Conservation (phyloP, 2,113 vertebrate genomes). For the Ovis canadensis region DNA sequence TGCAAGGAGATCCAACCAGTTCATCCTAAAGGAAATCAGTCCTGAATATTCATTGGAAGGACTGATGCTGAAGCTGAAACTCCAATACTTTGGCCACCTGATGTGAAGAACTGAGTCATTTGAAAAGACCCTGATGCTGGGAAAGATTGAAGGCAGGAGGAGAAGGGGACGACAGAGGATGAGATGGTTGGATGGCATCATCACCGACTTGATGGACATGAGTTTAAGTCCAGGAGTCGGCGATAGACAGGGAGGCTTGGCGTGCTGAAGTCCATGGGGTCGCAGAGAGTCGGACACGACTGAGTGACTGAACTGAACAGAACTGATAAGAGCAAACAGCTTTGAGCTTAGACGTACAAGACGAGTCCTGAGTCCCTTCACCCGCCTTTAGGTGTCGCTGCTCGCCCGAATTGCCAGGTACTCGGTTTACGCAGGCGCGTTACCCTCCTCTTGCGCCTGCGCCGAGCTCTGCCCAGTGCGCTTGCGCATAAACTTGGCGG, state of each 20-base stretch:
- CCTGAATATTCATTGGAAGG: not conserved
- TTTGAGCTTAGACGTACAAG: accelerated
- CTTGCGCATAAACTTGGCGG: conserved; percentile 48
- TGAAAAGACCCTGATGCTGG: not conserved
- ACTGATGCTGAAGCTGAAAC: not conserved
- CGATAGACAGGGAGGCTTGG: not conserved
- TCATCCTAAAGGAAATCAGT: not conserved
- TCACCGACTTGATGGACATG: not conserved
- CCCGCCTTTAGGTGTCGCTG: accelerated
- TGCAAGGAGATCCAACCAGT: not conserved
- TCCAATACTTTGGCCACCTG: not conserved
- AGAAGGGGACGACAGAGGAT: not conserved
- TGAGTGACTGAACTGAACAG: not conserved
- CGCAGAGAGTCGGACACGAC: not conserved
- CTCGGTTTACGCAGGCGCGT: not conserved
- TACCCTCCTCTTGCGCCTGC: too few species aligned
- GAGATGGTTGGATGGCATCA: not conserved
- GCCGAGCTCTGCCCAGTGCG: not conserved
- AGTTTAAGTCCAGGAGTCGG: not conserved
- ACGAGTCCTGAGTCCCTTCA: accelerated
- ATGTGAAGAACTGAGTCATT: not conserved
- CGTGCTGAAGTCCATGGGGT: not conserved
- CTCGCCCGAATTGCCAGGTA: accelerated
- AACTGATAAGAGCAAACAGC: not conserved
- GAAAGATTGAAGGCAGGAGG: not conserved